phyloP scores from a whole-genome alignment of 1,140 invertebrate genomes.

The Thereuonema tuberculata region DNA sequence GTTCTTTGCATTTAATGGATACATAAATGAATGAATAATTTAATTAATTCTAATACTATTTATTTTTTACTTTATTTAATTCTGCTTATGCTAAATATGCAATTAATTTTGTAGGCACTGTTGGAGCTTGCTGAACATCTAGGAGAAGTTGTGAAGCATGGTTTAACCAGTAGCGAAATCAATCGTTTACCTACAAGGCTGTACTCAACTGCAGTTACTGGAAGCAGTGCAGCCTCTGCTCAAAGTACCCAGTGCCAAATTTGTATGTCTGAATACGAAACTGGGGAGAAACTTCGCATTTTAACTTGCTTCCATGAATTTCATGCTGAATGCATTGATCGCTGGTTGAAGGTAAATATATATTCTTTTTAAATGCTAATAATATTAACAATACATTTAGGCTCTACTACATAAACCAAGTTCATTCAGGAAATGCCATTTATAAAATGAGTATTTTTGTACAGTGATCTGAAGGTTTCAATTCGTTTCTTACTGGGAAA shows the following conservation, averaged over 20 bases:
- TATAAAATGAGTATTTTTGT: too few relatives aligned
- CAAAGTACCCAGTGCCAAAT: conserved; percentile 35
- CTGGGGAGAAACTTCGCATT: conserved; percentile 31
- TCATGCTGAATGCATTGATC: conserved; percentile 38
- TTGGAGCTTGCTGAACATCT: conserved; percentile 31
- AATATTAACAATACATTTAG: too few relatives aligned
- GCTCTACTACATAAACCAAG: too few relatives aligned
- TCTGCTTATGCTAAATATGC: too few relatives aligned
- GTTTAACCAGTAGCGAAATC: conserved; percentile 26
- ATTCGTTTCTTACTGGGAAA: too few relatives aligned
- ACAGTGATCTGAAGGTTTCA: too few relatives aligned
- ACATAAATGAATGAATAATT: too few relatives aligned
- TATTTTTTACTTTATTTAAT: too few relatives aligned
- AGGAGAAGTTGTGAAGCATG: conserved; percentile 30
- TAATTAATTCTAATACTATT: too few relatives aligned
- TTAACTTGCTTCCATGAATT: conserved; percentile 37
- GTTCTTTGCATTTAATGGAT: too few relatives aligned
- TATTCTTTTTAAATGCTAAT: not conserved
- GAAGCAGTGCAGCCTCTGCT: conserved; percentile 8
- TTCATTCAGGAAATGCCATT: too few relatives aligned
- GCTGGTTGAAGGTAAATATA: conserved; percentile 35
- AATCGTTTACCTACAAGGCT: conserved; percentile 14
- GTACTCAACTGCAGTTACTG: conserved; percentile 12
- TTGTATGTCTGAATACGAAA: conserved; percentile 38
- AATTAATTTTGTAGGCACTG: conserved; percentile 25